A percentile compares a stretch with the other conserved stretches of the same genome.
These are phyloP conservation scores for Hippoglossus stenolepis DNA, from an alignment of 2,113 vertebrate species.

Conservation along the genomic window DNA sequence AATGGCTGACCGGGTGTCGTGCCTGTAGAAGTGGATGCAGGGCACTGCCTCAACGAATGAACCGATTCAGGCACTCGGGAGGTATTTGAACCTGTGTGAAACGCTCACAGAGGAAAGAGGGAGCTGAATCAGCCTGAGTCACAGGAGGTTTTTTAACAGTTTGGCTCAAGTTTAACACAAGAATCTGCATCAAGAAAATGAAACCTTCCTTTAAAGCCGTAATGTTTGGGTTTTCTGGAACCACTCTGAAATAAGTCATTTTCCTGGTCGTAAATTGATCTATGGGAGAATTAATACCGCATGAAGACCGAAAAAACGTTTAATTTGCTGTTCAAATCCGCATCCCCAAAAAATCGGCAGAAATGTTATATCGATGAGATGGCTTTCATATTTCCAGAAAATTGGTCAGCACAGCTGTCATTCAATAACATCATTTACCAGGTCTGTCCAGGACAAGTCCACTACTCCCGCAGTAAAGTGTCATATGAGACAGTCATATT, in stretches of 20 bases:
- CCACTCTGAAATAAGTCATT: no score
- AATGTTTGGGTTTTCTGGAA: no score
- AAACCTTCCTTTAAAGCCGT: neutral
- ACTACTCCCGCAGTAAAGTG: slow-evolving; percentile 19
- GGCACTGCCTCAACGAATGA: slow-evolving; percentile 23
- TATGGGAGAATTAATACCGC: slow-evolving; percentile 7
- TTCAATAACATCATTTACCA: slow-evolving; percentile 14
- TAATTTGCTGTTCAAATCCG: neutral
- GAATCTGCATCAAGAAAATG: slow-evolving; percentile 5
- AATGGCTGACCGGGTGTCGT: slow-evolving; percentile 35
- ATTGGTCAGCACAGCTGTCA: slow-evolving; percentile 19
- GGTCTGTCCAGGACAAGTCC: slow-evolving; percentile 12
- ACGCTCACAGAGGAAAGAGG: slow-evolving; percentile 9
- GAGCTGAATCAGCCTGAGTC: neutral
- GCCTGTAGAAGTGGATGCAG: slow-evolving; percentile 45
- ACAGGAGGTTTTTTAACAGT: neutral
- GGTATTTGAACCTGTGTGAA: slow-evolving; percentile 45
- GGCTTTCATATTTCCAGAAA: slow-evolving; percentile 40
- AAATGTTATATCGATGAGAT: slow-evolving; percentile 28
- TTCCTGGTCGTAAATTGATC: slow-evolving; percentile 10
- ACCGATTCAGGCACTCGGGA: slow-evolving; percentile 20
- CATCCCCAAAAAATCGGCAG: slow-evolving; percentile 5
- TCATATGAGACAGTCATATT: slow-evolving; percentile 65
- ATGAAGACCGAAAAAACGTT: neutral
- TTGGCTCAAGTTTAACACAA: slow-evolving; percentile 21